phyloP scores from a whole-genome alignment of 2,888 invertebrate genomes.

The Phragmatobia fuliginosa region DNA sequence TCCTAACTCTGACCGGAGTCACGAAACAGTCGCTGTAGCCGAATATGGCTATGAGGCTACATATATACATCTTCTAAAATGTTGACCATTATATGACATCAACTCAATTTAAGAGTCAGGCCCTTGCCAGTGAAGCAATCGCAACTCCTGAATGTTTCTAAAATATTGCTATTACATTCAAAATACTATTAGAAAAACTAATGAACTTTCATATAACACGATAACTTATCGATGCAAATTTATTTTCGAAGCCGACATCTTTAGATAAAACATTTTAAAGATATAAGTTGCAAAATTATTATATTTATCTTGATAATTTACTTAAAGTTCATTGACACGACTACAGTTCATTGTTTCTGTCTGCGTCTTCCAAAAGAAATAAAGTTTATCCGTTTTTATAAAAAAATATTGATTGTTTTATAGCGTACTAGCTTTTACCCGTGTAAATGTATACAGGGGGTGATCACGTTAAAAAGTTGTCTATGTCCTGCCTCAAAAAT shows the following conservation, averaged over 20 bases:
- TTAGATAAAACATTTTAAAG: background rate
- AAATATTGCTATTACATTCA: background rate
- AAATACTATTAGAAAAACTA: background rate
- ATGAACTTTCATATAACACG: background rate
- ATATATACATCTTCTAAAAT: background rate
- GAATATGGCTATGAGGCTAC: too few species aligned
- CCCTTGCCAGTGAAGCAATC: too few species aligned
- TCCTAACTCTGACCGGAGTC: too few species aligned
- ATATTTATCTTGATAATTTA: background rate
- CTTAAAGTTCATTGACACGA: conserved; percentile 1
- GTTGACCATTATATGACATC: background rate
- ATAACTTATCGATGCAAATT: conserved; percentile 6
- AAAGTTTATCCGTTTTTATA: background rate
- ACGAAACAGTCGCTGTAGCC: too few species aligned
- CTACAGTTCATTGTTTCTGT: background rate
- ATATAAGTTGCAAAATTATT: background rate
- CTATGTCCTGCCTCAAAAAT: too few species aligned
- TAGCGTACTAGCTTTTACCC: too few species aligned
- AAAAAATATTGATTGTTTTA: too few species aligned
- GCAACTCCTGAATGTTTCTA: too few species aligned
- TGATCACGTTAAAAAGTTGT: too few species aligned
- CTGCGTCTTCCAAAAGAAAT: background rate
- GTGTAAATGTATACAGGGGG: too few species aligned
- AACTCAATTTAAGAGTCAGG: too few species aligned
- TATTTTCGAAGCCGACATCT: background rate